These are phyloP conservation scores for Helarctos malayanus DNA, from an alignment of 2,797 vertebrate genomes.

Conservation along the genomic window DNA sequence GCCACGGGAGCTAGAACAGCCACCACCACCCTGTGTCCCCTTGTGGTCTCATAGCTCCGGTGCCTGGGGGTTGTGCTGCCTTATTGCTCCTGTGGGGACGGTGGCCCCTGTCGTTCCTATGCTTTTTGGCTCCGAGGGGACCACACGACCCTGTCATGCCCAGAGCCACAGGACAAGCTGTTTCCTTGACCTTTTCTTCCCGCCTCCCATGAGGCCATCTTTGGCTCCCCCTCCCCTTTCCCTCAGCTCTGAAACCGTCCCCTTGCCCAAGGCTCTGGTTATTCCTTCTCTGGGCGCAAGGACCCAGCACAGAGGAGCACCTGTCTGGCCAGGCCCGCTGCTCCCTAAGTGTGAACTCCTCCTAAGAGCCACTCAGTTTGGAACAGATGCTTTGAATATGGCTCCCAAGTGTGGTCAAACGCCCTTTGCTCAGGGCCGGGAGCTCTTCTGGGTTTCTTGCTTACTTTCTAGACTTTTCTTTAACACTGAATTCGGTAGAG, in stretches of 20 bases:
- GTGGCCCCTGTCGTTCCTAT: neutral
- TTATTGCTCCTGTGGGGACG: fast-evolving
- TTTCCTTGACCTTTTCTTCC: neutral
- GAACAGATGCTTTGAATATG: neutral
- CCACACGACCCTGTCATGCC: too few relatives aligned
- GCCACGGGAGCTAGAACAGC: neutral
- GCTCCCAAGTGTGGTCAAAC: neutral
- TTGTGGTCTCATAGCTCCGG: neutral
- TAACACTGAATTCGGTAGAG: neutral
- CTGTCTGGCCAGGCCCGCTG: neutral
- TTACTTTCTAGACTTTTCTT: neutral
- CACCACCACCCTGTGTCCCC: fast-evolving
- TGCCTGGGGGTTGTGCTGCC: neutral
- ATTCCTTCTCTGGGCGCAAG: neutral
- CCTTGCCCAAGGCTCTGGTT: neutral
- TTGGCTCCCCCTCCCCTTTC: neutral
- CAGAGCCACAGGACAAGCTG: neutral
- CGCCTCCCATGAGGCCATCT: neutral
- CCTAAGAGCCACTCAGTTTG: neutral
- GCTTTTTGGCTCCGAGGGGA: neutral
- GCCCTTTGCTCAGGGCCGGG: neutral
- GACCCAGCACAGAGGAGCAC: fast-evolving
- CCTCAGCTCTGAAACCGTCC: neutral
- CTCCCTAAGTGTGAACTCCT: neutral
- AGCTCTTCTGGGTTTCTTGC: neutral